phyloP scores from a whole-genome alignment of 2,888 invertebrate species.

The Phaedon cochleariae region DNA sequence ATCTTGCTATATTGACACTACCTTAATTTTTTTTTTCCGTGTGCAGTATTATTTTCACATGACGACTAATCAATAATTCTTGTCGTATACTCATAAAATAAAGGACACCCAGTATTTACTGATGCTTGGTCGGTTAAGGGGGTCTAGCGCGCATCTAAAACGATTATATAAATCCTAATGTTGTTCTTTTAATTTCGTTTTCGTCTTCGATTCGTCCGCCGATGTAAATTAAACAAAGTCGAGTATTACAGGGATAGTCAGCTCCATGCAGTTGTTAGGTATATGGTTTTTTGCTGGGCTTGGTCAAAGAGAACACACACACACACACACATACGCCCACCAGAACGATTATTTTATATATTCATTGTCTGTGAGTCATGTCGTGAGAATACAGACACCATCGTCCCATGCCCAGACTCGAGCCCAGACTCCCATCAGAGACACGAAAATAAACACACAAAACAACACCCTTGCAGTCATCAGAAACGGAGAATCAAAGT shows the following conservation, averaged over 20 bases:
- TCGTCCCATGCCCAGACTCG: conserved; percentile 20
- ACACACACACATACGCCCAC: conserved; percentile 33
- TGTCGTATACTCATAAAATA: too few relatives aligned
- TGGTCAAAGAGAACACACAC: conserved; percentile 43
- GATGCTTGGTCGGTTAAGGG: too few relatives aligned
- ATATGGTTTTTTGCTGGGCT: conserved; percentile 45
- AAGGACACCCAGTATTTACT: too few relatives aligned
- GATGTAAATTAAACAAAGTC: background rate
- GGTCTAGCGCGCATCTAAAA: background rate
- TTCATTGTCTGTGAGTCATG: conserved; percentile 42
- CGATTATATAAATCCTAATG: background rate
- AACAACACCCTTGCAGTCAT: too few relatives aligned
- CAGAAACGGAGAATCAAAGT: too few relatives aligned
- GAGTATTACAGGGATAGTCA: background rate
- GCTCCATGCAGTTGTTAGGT: conserved; percentile 35
- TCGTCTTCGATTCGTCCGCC: background rate
- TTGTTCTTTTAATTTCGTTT: background rate
- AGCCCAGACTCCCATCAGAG: conserved; percentile 25
- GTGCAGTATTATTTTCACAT: too few relatives aligned
- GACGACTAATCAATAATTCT: too few relatives aligned
- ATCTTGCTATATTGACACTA: too few relatives aligned
- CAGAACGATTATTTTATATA: conserved; percentile 37
- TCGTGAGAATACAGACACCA: conserved; percentile 18
- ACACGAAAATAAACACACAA: background rate
- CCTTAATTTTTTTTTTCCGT: too few relatives aligned